These are phyloP conservation scores for Lipotes vexillifer DNA, from an alignment of 2,113 vertebrate species.

Conservation along the genomic window DNA sequence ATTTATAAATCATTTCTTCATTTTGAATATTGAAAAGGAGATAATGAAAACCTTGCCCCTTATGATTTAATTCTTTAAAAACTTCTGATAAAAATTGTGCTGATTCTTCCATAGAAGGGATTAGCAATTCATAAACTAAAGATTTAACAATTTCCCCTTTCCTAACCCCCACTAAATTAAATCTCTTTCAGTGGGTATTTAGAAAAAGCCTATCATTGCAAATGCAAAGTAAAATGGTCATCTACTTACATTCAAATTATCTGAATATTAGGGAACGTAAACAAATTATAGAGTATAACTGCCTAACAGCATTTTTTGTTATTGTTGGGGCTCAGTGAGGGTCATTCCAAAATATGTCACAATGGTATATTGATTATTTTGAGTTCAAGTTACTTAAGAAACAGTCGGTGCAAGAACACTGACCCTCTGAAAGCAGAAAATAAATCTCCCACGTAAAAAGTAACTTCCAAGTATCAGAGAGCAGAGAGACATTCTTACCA, in stretches of 20 bases:
- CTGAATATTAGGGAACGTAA: neutral
- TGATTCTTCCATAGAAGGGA: conserved; percentile 43
- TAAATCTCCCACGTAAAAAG: neutral
- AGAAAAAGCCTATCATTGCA: neutral
- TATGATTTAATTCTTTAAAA: conserved; percentile 59
- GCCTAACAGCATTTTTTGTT: neutral
- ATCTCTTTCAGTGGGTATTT: conserved; percentile 27
- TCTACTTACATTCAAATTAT: neutral
- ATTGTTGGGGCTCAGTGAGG: neutral
- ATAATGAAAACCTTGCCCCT: conserved; percentile 55
- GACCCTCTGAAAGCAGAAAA: neutral
- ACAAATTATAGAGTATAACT: neutral
- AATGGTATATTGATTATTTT: neutral
- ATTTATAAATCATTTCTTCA: conserved; percentile 64
- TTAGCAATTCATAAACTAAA: conserved; percentile 61
- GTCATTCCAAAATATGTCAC: neutral
- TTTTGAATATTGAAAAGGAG: conserved; percentile 51
- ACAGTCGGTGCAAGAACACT: neutral
- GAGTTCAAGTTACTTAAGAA: neutral
- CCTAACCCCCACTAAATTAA: conserved; percentile 16
- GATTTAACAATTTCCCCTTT: conserved; percentile 37
- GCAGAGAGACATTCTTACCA: neutral
- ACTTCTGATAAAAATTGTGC: conserved; percentile 57
- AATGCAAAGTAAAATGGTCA: conserved; percentile 30
- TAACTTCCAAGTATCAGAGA: neutral